Evolutionary conservation across 2,113 vertebrate species (phyloP), one percentile per base, ranked within the genome.

Genomic region (Apteryx owenii): DNA sequence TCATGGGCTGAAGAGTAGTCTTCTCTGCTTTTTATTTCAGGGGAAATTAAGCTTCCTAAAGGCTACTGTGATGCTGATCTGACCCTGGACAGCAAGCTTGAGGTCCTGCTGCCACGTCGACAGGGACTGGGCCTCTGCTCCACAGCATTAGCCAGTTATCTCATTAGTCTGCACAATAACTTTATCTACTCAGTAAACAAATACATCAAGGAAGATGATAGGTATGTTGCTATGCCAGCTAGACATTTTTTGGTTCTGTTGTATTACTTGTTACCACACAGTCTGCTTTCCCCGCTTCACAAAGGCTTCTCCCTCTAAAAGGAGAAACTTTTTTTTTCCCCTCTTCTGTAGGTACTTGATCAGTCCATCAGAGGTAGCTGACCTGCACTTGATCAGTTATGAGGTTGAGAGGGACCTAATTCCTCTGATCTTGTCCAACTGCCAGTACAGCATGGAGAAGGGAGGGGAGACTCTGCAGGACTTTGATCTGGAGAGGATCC

Each of bases 381-480:
- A 99, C 90, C 98, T 99, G 94, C 99, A 99, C 7, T 96, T 99
- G 89, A 99, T 99, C 91, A 98, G 97, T 28, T 99, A 99, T 0
- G 99, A 99, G 58, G 90, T 98, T 26, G 99, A 99, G 85, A 98
- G 97, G 46, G 99, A 99, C 95, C 94, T 99, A 93, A 97, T 98
- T 68, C 99, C 99, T 2, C 97, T 99, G 95, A 97, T 99, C 80
- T 96, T 99, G 56, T 98, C 99, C 94, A 99, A 99, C 98, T 99
- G 99, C 93, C 99, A 99, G 97, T 99, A 99, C 97, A 98, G 97
- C 61, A 98, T 99, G 82, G 98, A 99, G 96, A 98, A 97, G 28
- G 99, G 99, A 51, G 97, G 98, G 85, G 98, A 99, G 95, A 98
- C 98, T 0, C 26, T 99, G 85, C 98, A 98, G 50, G 99, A 99